Base-by-base conservation (phyloP, 2,888 invertebrate genomes). In the Agrilus mali region DNA sequence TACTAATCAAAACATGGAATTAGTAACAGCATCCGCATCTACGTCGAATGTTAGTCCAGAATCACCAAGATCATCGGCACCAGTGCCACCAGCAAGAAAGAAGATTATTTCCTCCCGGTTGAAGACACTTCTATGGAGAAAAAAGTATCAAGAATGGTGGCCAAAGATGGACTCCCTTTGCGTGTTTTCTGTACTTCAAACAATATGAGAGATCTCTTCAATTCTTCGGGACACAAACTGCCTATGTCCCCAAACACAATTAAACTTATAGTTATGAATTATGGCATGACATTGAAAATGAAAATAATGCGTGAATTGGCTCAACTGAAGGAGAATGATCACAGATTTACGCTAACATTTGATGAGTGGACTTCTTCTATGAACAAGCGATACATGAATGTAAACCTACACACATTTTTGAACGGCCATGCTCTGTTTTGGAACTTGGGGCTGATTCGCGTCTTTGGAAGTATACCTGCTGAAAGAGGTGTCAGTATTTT, bases 381-480 rank as follows among this genome's bases (percentile, higher is more conserved):
- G 13, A 54, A 53, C n/a, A n/a, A n/a, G n/a, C n/a, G n/a, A n/a
- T n/a, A n/a, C n/a, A n/a, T n/a, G n/a, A n/a, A n/a, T n/a, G 13
- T 36, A 35, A 33, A 45, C 49, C 6, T 51, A 46, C 34, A 38
- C 33, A 45, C 43, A 36, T 36, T n/a, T 37, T 13, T 15, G 42
- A 13, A 42, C 7, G 49, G 43, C 20, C 3, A 20, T 20, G 20
- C 20, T 20, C 20, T 20, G 20, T 20, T 20, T 42, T 50, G 50
- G 50, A 50, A 47, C 39, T 47, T 54, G 33, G 51, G 52, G 13
- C 42, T 54, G 38, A 40, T 40, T 33, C 40, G 53, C n/a, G 35
- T 54, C n/a, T 47, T 39, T 43, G 54, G 54, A 43, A 50, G 49
- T 45, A 52, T 55, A 50, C 50, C 53, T 20, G 46, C 55, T 20